Percentiles rank a stretch among this genome's conserved stretches.
Conservation (phyloP, 1,140 invertebrate genomes). For the Monomorium pharaonis region DNA sequence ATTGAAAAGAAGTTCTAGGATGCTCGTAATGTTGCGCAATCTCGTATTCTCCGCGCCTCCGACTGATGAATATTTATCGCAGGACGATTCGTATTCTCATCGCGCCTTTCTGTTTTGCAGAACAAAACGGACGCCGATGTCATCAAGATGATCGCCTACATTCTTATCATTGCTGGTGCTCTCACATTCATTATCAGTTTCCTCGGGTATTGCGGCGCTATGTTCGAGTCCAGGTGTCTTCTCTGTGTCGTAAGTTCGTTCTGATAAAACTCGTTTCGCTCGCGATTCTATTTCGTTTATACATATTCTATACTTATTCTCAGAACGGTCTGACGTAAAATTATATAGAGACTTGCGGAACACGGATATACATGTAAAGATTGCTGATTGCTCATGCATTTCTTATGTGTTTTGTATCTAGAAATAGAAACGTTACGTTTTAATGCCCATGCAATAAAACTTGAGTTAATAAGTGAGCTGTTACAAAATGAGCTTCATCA, state of each 20-base stretch:
- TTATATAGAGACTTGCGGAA: neutral
- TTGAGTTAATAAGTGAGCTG: neutral
- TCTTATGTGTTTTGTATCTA: neutral
- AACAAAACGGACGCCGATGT: conserved; percentile 83
- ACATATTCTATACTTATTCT: neutral
- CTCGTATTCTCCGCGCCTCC: neutral
- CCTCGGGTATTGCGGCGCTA: conserved; percentile 94
- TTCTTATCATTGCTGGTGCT: conserved; percentile 92
- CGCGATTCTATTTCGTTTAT: neutral
- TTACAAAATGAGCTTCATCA: neutral
- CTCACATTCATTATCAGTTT: conserved; percentile 94
- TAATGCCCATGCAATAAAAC: neutral
- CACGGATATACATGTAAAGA: neutral
- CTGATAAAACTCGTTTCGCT: conserved; percentile 43
- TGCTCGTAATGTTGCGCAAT: neutral
- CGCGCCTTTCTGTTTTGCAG: conserved; percentile 72
- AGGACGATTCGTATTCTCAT: conserved; percentile 30
- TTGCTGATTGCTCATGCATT: neutral
- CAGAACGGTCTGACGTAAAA: neutral
- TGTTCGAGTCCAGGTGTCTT: conserved; percentile 92
- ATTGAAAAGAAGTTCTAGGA: neutral
- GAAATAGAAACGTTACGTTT: neutral
- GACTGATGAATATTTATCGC: conserved; percentile 1
- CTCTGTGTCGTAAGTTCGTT: conserved; percentile 89
- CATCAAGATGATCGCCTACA: conserved; percentile 88